Percentiles rank a stretch among this genome's conserved stretches.
phyloP scores from a whole-genome alignment of 2,797 vertebrate genomes.

The Eulemur mongoz region DNA sequence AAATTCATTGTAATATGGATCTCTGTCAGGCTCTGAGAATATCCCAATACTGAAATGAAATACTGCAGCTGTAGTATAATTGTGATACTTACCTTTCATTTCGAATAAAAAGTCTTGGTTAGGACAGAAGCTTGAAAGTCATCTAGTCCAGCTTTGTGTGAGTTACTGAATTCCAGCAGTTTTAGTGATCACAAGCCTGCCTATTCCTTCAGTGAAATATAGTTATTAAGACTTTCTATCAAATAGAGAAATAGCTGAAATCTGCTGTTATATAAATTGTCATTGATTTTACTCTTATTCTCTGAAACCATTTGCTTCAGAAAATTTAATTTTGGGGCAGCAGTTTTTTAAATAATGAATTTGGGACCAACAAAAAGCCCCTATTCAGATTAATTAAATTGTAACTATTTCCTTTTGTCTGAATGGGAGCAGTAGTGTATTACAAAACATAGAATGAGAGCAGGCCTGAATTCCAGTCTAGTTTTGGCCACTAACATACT shows the following conservation, averaged over 20 bases:
- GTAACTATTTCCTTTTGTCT: background rate
- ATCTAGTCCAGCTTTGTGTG: background rate
- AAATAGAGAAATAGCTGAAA: background rate
- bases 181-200: background rate
- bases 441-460: background rate
- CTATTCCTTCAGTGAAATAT: background rate
- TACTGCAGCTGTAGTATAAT: background rate
- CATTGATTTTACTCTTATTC: background rate
- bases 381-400: background rate
- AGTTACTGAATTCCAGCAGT: background rate
- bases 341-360: constrained; percentile 13
- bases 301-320: background rate
- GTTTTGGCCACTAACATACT: background rate
- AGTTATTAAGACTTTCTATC: background rate
- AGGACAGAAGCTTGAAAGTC: background rate
- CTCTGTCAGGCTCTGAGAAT: background rate
- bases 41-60: background rate
- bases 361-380: background rate
- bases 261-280: background rate
- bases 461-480: background rate
- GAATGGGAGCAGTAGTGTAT: background rate
- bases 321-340: background rate
- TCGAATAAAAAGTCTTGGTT: background rate
- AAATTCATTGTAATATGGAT: background rate
- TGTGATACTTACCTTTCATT: constrained; percentile 14